Evolutionary conservation across 2,797 vertebrate species (phyloP).

Genomic region (Pampus argenteus): DNA sequence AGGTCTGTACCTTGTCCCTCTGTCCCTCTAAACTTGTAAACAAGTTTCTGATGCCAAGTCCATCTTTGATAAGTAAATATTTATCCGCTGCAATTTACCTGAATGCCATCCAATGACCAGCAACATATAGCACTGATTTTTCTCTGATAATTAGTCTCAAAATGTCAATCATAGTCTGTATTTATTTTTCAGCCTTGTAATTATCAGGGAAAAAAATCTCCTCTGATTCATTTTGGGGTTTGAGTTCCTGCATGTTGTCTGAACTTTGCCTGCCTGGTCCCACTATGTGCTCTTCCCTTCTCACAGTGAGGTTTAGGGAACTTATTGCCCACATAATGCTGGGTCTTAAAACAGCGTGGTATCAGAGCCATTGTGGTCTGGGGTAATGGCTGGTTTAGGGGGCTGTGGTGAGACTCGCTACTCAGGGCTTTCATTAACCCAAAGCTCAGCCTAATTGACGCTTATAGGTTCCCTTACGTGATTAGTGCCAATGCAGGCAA

Average conservation of each 20-base stretch:
- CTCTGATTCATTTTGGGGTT: slow-evolving; percentile 28
- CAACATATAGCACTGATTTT: slow-evolving; percentile 1
- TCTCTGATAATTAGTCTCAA: slow-evolving; percentile 32
- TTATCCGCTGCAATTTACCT: slow-evolving; percentile 7
- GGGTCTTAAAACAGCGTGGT: slow-evolving; percentile 75
- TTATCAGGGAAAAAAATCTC: slow-evolving; percentile 21
- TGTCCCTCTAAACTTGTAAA: slow-evolving; percentile 15
- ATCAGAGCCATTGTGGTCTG: slow-evolving; percentile 72
- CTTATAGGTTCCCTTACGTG: slow-evolving; percentile 49
- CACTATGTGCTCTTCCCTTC: slow-evolving; percentile 41
- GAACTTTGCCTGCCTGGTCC: slow-evolving; percentile 51
- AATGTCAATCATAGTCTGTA: slow-evolving; percentile 9
- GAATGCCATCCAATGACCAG: background rate
- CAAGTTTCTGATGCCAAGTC: slow-evolving; percentile 9
- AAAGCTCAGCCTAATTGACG: slow-evolving; percentile 66
- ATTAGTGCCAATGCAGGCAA: slow-evolving; percentile 44
- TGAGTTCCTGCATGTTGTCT: slow-evolving; percentile 52
- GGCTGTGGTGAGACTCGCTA: slow-evolving; percentile 64
- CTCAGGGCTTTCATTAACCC: slow-evolving; percentile 70
- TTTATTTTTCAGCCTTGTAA: slow-evolving; percentile 9
- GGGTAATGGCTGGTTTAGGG: slow-evolving; percentile 71
- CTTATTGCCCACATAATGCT: slow-evolving; percentile 72
- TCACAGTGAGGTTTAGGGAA: slow-evolving; percentile 55
- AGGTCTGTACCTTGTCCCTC: background rate
- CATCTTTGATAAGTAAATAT: slow-evolving; percentile 31